Evolutionary conservation across 2,113 vertebrate genomes (phyloP).

Genomic region (Apodemus speciosus): DNA sequence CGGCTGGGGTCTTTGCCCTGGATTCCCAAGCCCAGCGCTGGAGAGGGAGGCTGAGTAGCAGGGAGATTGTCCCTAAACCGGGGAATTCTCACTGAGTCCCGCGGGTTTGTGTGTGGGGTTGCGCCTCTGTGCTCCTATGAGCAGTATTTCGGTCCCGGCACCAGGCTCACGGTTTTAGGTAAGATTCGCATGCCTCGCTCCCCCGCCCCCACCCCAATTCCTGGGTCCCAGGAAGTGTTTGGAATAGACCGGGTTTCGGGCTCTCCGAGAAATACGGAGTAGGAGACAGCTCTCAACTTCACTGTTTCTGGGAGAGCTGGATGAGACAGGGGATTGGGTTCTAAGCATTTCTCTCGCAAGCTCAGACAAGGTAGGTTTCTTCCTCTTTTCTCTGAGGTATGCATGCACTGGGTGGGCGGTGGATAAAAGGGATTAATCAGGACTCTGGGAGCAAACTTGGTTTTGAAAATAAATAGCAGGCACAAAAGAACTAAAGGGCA

Average conservation of each 20-base stretch:
- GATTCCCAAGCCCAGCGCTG: accelerated
- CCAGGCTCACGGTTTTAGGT: slow-evolving; percentile 34
- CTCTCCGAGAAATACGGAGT: accelerated
- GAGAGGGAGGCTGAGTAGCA: neutral
- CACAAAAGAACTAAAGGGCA: accelerated
- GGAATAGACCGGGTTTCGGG: neutral
- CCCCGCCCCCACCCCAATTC: neutral
- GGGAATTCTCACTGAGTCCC: accelerated
- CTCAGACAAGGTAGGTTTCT: neutral
- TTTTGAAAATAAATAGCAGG: neutral
- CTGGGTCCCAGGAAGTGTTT: neutral
- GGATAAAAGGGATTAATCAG: neutral
- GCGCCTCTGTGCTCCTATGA: slow-evolving; percentile 57
- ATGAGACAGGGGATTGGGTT: accelerated
- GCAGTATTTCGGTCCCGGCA: slow-evolving; percentile 14
- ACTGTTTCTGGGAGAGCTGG: neutral
- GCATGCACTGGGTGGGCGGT: neutral
- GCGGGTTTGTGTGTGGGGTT: slow-evolving; percentile 26
- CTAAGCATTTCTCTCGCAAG: too few species aligned
- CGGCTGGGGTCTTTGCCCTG: too few species aligned
- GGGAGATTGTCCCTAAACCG: neutral
- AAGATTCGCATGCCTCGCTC: neutral
- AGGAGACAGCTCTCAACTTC: neutral
- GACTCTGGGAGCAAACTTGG: neutral
- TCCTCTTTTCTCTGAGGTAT: neutral